Conservation (phyloP, 2,797 vertebrate species). For the Pitangus sulphuratus region DNA sequence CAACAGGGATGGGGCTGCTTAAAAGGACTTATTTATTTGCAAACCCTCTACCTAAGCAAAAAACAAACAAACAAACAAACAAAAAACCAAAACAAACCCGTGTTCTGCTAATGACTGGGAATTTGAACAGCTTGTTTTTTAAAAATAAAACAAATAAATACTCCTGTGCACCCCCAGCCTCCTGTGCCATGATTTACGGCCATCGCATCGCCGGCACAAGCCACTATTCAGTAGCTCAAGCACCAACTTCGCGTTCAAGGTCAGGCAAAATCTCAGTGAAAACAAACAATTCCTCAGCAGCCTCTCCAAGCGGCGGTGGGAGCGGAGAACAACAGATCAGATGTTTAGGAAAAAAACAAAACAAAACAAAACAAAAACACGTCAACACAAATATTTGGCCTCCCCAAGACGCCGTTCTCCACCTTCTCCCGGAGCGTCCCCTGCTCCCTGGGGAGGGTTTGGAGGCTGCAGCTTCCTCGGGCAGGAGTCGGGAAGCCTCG, state of each 20-base stretch:
- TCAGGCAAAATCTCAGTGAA: slow-evolving; percentile 20
- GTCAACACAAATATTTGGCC: background rate
- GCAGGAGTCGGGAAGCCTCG: background rate
- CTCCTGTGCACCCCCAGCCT: background rate
- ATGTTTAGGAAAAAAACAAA: background rate
- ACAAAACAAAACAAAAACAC: too few relatives aligned
- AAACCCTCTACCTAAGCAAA: background rate
- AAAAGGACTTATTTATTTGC: slow-evolving; percentile 45
- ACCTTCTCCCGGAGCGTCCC: background rate
- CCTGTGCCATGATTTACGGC: slow-evolving; percentile 21
- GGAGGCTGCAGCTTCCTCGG: background rate
- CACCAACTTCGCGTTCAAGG: background rate
- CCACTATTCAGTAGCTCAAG: slow-evolving; percentile 14
- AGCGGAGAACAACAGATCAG: slow-evolving; percentile 29
- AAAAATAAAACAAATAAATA: slow-evolving; percentile 42
- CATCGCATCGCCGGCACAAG: background rate
- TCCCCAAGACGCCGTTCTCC: background rate
- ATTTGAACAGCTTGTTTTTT: background rate
- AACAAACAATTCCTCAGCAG: slow-evolving; percentile 58
- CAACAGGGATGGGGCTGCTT: background rate
- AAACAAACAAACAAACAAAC: background rate
- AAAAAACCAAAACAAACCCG: background rate
- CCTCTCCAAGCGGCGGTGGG: slow-evolving; percentile 13
- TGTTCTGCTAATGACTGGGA: slow-evolving; percentile 15
- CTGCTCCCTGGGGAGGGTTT: background rate